Conservation (phyloP, 2,797 vertebrate genomes). For the Danio tinwini region DNA sequence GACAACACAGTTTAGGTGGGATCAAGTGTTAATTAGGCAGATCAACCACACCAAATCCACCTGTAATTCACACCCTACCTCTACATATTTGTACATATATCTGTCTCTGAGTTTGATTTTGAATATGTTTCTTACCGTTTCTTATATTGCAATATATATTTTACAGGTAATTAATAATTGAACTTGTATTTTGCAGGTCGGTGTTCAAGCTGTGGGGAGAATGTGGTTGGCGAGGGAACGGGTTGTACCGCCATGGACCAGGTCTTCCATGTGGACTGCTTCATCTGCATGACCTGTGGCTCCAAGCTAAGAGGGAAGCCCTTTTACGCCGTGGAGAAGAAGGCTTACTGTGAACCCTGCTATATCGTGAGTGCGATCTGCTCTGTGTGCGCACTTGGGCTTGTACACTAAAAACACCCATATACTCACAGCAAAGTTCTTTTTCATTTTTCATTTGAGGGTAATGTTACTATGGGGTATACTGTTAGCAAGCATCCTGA, state of each 20-base stretch:
- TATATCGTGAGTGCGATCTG: conserved; percentile 89
- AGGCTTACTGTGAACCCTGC: conserved; percentile 96
- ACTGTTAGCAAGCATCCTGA: too few species aligned
- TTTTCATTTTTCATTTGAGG: too few species aligned
- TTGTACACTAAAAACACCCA: not conserved
- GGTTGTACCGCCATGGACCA: conserved; percentile 99
- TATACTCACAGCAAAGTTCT: too few species aligned
- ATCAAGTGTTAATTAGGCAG: too few species aligned
- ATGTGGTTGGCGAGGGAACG: conserved; percentile 95
- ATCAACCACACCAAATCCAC: too few species aligned
- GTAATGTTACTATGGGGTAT: too few species aligned
- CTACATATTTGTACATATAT: too few species aligned
- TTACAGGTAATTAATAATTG: not conserved
- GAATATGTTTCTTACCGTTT: too few species aligned
- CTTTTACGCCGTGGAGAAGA: conserved; percentile 97
- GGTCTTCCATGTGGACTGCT: conserved; percentile 96
- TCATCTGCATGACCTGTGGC: conserved; percentile 91
- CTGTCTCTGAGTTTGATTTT: too few species aligned
- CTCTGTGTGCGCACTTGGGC: conserved; percentile 11
- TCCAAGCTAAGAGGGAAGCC: conserved; percentile 94
- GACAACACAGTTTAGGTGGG: too few species aligned
- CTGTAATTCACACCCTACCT: too few species aligned
- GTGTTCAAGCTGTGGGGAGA: conserved; percentile 95
- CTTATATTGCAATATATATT: too few species aligned
- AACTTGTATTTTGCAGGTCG: conserved; percentile 79